Conservation (phyloP, 2,113 vertebrate genomes). For the Dinomys branickii region DNA sequence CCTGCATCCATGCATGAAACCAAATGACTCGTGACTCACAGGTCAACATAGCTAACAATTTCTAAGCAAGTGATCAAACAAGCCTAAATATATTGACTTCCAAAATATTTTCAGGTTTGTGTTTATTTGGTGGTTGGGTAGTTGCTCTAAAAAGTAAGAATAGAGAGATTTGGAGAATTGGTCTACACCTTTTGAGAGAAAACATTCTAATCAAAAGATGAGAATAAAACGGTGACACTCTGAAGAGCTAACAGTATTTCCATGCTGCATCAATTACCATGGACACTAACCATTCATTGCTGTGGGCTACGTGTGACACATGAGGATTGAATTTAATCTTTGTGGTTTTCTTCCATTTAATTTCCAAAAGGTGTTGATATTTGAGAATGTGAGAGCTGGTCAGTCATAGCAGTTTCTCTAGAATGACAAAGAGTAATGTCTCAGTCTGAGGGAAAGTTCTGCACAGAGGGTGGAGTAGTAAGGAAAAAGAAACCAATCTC, state of each 20-base stretch:
- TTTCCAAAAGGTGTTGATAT: background rate
- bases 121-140: background rate
- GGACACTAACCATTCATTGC: background rate
- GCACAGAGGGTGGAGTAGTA: too few species aligned
- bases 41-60: background rate
- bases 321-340: background rate
- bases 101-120: background rate
- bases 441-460: too few species aligned
- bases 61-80: background rate
- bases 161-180: background rate
- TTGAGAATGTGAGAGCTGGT: background rate
- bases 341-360: background rate
- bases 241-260: background rate
- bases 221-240: background rate
- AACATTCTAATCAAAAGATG: background rate
- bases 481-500: too few species aligned
- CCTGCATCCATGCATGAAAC: background rate
- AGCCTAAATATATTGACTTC: background rate
- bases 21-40: background rate
- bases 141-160: background rate
- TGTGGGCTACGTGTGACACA: background rate
- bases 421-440: background rate
- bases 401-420: fast-evolving
- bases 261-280: background rate
- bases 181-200: background rate